A percentile compares a stretch with the other conserved stretches of the same genome.
Conservation (phyloP, 2,113 vertebrate genomes). For the Percina caprodes region DNA sequence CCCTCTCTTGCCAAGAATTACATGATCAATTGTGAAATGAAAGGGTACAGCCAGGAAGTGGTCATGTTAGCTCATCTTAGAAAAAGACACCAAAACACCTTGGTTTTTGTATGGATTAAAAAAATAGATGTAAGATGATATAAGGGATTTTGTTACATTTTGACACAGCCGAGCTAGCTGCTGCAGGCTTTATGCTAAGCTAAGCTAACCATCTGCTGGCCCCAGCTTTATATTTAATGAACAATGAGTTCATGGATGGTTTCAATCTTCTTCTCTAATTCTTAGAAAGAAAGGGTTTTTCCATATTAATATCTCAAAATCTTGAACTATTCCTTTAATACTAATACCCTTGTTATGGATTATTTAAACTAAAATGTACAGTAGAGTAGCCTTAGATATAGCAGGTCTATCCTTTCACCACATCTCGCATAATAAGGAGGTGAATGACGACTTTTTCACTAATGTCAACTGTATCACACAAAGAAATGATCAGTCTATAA, state of each 20-base stretch:
- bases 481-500: too few species aligned
- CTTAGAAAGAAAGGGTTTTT: neutral
- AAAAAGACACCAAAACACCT: neutral
- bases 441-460: constrained; percentile 49
- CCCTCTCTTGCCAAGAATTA: neutral
- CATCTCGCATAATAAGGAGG: constrained; percentile 46
- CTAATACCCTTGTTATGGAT: neutral
- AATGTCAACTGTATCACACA: constrained; percentile 59
- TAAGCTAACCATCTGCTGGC: neutral
- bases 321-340: neutral
- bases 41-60: neutral
- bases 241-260: neutral
- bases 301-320: neutral
- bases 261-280: neutral
- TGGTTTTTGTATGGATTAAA: neutral
- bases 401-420: neutral
- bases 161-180: neutral
- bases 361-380: neutral
- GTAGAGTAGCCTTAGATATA: neutral
- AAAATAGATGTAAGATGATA: too few species aligned
- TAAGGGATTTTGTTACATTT: neutral
- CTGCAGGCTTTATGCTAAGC: neutral
- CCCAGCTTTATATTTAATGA: neutral
- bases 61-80: neutral
- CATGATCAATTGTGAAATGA: neutral